Base-by-base conservation (phyloP, 2,888 invertebrate genomes). In the Prosopocoilus inquinatus region DNA sequence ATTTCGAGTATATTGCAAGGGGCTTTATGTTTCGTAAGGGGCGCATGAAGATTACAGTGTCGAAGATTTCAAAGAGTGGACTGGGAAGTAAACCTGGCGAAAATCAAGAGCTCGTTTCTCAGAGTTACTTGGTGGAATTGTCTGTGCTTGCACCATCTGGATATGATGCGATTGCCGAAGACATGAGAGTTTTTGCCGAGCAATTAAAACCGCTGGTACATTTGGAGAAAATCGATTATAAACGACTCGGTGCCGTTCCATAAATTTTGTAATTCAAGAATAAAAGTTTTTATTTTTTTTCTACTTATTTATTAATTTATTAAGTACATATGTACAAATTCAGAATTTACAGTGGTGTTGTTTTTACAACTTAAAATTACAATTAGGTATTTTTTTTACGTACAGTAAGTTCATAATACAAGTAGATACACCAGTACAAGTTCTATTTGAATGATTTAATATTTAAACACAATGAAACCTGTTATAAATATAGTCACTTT, bases 21-120 rank as follows among this genome's bases (percentile, higher is more conserved):
- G 97, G 88, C 11, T 95, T 91, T 70, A 92, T 96, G 89, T 96
- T 96, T 70, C 84, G 95, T 55, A 97, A 97, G 78, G 97, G 96
- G 0, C 83, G 96, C 57, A 95, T 97, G 94, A 97, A 97, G 78
- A 91, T 96, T 13, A 95, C 94, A 1, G 96, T 97, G 0, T 92
- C 95, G 0, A 96, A 96, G 77, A 89, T 96, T 55, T 94, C 91
- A 69, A 94, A 94, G 83, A 72, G 76, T 69, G 73, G 73, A 39
- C 86, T 87, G 76, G 85, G 86, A 59, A 87, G 86, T 35, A 89
- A 89, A 70, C 80, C 84, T 20, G 80, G 83, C 34, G 88, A 89
- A 62, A 82, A 82, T 65, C 80, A 87, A 38, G 96, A 96, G 72
- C 87, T 94, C 0, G 88, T 96, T 66, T 92, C 94, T 1, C 90